Conservation (phyloP, 2,888 invertebrate species). For the Ptychoptera contaminata region DNA sequence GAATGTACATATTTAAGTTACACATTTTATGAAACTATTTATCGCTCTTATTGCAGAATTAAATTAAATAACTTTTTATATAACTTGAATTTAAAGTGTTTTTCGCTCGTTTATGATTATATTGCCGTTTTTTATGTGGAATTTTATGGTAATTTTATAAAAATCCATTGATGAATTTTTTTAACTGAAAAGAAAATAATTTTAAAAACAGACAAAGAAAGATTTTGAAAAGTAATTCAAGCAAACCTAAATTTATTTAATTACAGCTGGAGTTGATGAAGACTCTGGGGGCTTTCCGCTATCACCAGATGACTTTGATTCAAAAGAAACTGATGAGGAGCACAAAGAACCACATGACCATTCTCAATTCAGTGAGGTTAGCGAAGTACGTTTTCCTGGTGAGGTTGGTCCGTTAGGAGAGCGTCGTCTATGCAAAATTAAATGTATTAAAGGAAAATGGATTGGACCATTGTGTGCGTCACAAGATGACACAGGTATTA, state of each 20-base stretch:
- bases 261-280: conserved; percentile 17
- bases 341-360: conserved; percentile 27
- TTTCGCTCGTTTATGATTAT: no score
- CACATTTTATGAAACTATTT: no score
- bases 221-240: not conserved
- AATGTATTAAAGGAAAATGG: conserved; percentile 73
- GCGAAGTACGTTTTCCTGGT: conserved; percentile 47
- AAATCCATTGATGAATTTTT: no score
- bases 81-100: no score
- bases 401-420: conserved; percentile 58
- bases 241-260: not conserved
- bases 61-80: no score
- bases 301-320: conserved; percentile 21
- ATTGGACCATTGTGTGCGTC: conserved; percentile 66
- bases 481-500: conserved; percentile 45
- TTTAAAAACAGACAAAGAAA: conserved; percentile 2
- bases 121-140: no score
- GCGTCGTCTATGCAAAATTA: conserved; percentile 62
- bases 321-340: conserved; percentile 8
- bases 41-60: no score
- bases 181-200: no score
- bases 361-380: conserved; percentile 29
- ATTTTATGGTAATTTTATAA: no score
- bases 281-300: conserved; percentile 26
- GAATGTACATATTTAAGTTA: no score